These are phyloP conservation scores for Formica aserva DNA, from an alignment of 2,888 invertebrate genomes.

Conservation along the genomic window DNA sequence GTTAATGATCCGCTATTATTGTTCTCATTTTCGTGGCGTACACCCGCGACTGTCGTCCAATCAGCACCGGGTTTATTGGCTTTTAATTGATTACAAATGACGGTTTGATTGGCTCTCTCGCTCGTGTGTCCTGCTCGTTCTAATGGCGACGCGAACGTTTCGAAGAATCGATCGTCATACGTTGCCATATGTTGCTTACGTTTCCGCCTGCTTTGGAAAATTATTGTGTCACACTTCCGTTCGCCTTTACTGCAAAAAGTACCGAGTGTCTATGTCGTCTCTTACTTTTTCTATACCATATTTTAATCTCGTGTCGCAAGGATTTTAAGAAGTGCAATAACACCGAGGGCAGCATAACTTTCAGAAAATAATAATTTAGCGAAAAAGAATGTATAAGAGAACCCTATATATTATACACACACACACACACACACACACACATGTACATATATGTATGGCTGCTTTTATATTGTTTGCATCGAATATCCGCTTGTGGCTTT, in stretches of 20 bases:
- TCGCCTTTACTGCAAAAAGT: not conserved
- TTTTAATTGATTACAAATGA: slow-evolving; percentile 86
- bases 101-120: slow-evolving; percentile 82
- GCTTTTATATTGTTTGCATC: slow-evolving; percentile 2
- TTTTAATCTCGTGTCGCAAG: slow-evolving; percentile 14
- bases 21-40: slow-evolving; percentile 80
- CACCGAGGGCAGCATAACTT: slow-evolving; percentile 3
- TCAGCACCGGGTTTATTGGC: slow-evolving; percentile 84
- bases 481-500: slow-evolving; percentile 56
- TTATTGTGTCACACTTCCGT: not conserved
- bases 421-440: no score
- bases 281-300: not conserved
- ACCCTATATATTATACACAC: not conserved
- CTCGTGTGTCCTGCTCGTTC: slow-evolving; percentile 33
- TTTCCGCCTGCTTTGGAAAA: not conserved
- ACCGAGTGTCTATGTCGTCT: not conserved
- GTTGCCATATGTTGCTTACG: not conserved
- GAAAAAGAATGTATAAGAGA: not conserved
- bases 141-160: slow-evolving; percentile 15
- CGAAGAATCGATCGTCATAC: slow-evolving; percentile 44
- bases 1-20: slow-evolving; percentile 84
- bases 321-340: slow-evolving; percentile 10
- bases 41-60: slow-evolving; percentile 81
- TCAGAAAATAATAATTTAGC: slow-evolving; percentile 37
- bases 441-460: not conserved